Percentiles rank a stretch among this genome's conserved stretches.
Evolutionary conservation across 2,113 vertebrate species (phyloP).

Genomic region (Apistogramma diplotaenia): DNA sequence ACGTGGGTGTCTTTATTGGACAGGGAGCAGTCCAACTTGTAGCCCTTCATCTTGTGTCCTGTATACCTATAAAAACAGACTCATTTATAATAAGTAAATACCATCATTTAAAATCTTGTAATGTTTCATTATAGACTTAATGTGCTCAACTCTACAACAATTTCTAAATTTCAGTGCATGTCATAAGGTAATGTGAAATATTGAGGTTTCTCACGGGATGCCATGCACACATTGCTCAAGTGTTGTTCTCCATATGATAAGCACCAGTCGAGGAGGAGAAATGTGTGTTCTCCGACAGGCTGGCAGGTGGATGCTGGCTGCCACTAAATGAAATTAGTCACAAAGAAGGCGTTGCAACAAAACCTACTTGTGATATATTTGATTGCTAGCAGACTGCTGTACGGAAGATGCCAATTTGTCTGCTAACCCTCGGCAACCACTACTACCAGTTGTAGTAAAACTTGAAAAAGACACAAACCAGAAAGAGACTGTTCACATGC

Average conservation of each 20-base stretch:
- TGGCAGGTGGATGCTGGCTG: not conserved
- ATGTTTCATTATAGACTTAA: accelerated
- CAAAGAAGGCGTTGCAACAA: not conserved
- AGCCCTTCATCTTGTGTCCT: conserved; percentile 87
- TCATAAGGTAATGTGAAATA: not conserved
- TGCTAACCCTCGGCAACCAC: not conserved
- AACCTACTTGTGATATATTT: no score
- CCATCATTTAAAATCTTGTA: not conserved
- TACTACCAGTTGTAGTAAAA: no score
- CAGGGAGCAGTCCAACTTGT: conserved; percentile 91
- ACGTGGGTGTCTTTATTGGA: conserved; percentile 88
- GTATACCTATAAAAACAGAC: conserved; percentile 76
- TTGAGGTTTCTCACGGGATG: not conserved
- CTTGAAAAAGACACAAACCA: no score
- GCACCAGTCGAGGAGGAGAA: not conserved
- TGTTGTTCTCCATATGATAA: not conserved
- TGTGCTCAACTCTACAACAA: not conserved
- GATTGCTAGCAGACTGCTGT: no score
- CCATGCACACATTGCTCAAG: not conserved
- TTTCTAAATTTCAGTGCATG: not conserved
- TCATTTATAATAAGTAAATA: not conserved
- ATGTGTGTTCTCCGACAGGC: not conserved
- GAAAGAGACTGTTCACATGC: no score
- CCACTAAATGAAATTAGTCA: not conserved
- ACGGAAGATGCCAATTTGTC: no score